Percentiles rank a stretch among this genome's conserved stretches.
Evolutionary conservation across 2,797 vertebrate genomes (phyloP).

Genomic region (Fratercula arctica): DNA sequence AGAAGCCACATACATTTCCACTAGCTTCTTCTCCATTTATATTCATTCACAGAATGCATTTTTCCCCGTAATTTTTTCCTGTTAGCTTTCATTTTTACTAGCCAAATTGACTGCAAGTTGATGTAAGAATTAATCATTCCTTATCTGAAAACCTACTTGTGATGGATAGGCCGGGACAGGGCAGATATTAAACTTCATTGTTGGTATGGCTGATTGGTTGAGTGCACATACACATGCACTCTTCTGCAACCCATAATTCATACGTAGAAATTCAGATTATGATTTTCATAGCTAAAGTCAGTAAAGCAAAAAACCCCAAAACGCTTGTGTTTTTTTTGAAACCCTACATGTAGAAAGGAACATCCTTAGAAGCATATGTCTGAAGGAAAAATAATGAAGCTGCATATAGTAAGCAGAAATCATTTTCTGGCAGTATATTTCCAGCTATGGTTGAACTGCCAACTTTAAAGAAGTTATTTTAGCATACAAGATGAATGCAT

Average conservation of each 20-base stretch:
- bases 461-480: conserved; percentile 46
- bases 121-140: not conserved
- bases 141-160: not conserved
- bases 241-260: not conserved
- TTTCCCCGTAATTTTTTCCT: not conserved
- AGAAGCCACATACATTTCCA: not conserved
- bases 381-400: conserved; percentile 15
- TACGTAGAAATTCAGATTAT: not conserved
- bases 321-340: not conserved
- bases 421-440: conserved; percentile 2
- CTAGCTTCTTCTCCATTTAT: not conserved
- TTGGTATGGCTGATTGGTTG: not conserved
- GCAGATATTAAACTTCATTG: not conserved
- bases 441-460: conserved; percentile 27
- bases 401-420: conserved; percentile 18
- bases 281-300: not conserved
- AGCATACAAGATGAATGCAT: conserved; percentile 43
- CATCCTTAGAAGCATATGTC: not conserved
- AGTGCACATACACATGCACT: not conserved
- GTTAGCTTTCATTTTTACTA: conserved; percentile 8
- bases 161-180: not conserved
- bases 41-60: not conserved
- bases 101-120: not conserved
- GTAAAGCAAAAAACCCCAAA: not conserved
- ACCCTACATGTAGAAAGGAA: not conserved